Percentiles rank a stretch among this genome's conserved stretches.
Conservation (phyloP, 2,888 invertebrate genomes). For the Frankliniella intonsa region DNA sequence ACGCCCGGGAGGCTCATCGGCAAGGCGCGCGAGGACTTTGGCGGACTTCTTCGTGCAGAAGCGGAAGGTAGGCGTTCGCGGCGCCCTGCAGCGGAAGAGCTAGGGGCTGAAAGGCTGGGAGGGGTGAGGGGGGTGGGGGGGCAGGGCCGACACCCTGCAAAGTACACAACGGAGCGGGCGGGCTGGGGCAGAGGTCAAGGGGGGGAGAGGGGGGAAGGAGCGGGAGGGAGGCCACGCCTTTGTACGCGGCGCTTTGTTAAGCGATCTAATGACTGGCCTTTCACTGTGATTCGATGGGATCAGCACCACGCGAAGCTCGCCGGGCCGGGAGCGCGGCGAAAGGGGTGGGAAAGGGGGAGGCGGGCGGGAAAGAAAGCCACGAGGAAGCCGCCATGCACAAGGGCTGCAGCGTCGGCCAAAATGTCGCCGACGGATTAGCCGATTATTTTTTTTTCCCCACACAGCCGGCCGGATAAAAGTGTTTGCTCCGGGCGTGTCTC, state of each 20-base stretch:
- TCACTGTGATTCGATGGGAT: neutral
- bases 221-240: neutral
- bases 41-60: too few species aligned
- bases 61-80: too few species aligned
- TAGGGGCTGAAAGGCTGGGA: too few species aligned
- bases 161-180: neutral
- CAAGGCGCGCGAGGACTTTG: too few species aligned
- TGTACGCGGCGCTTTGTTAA: neutral
- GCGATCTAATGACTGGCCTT: constrained; percentile 16
- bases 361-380: neutral
- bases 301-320: neutral
- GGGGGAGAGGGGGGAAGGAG: neutral
- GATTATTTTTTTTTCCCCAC: too few species aligned
- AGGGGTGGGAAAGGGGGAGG: neutral
- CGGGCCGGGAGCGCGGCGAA: neutral
- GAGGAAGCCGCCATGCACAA: neutral
- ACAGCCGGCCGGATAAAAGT: too few species aligned
- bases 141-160: neutral
- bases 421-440: too few species aligned
- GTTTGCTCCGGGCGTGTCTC: too few species aligned
- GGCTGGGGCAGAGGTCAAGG: neutral
- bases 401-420: too few species aligned
- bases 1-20: too few species aligned
- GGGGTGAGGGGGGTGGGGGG: too few species aligned
- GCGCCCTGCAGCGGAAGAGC: too few species aligned